Evolutionary conservation across 2,888 invertebrate species (phyloP), one percentile per base, ranked within the genome.

Genomic region (Acronicta leporina): DNA sequence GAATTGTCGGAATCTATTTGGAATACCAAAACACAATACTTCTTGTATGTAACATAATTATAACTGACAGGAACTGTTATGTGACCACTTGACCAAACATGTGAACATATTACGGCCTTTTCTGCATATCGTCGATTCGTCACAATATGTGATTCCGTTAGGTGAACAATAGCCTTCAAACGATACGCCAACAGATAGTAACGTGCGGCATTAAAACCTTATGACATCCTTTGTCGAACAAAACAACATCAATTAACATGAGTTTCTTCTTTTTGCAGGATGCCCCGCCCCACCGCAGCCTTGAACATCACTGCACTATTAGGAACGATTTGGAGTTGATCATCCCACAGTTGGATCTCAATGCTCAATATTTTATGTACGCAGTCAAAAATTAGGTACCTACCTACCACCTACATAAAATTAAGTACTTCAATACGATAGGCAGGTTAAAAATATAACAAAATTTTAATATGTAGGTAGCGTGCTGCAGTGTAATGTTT

Each of bases 271-370:
- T 71, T 73, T 87, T 90, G 41, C 91, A 96, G 96, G 90, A 87
- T 96, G 96, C 86, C 95, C 96, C 63, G 93, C 95, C 0, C 87
- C 91, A 27, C 87, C 89, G 45, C 83, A 87, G 62, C 77, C 87
- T 49, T 92, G 87, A 92, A 84, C 49, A 5, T 46, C 46, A 42
- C 35, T 20, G 52, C 65, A 54, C 61, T 49, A 35, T 50, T 55
- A 66, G 67, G 72, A n/a, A 64, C 35, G 51, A 66, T 63, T 79
- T 65, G 77, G 82, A 75, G 33, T 53, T 78, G 73, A 81, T 78
- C 68, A 80, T 83, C 83, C 79, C 69, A 75, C 63, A 66, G 68
- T 76, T 79, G 78, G 86, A 88, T 85, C 84, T 87, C 85, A 82
- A 80, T 73, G 75, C 77, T 81, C 77, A 75, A 80, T 71, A 58